Base-by-base conservation (phyloP, 2,888 invertebrate genomes). In the Dynastes hyllus region DNA sequence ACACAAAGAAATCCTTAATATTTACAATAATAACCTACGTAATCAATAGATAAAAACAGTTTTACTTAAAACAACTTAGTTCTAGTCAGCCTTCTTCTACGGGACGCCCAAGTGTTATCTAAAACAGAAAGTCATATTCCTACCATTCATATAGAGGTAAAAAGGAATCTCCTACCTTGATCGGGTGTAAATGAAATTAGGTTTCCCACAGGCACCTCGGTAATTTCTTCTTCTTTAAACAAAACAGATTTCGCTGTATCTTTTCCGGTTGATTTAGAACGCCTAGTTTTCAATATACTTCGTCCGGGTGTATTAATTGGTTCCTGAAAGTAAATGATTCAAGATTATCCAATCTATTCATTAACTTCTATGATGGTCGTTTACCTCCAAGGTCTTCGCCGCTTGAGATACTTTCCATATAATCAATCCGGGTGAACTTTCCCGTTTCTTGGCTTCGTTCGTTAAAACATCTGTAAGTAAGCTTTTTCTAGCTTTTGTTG, bases 351-450 rank as follows among this genome's bases (percentile, higher is more conserved):
- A 58, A 58, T 27, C 1, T 58, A 58, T 22, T n/a, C n/a, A 2
- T 0, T 16, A n/a, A 16, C 6, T 58, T 22, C 22, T 16, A 1
- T 2, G 4, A 8, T 58, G 6, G 13, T 5, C 5, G 22, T 22
- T 58, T 27, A 58, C 55, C 80, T 22, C 83, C 80, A 50, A 73
- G 1, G 63, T 37, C 79, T 85, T 85, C 32, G 85, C 84, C 3
- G 82, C 76, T 40, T 84, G 85, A 0, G 85, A 79, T 2, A 85
- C 79, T 78, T 84, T 86, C 83, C 86, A 84, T 82, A 87, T 85
- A 8, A 82, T 82, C 51, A 86, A 81, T 16, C 87, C 86, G 0
- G 87, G 86, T 1, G 85, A 86, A 69, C 83, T 83, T 29, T 82
- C 82, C 0, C 81, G 76, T 13, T 51, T 78, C 8, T 11, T 50